phyloP scores from a whole-genome alignment of 2,113 vertebrate genomes.

The Gasterosteus aculeatus region DNA sequence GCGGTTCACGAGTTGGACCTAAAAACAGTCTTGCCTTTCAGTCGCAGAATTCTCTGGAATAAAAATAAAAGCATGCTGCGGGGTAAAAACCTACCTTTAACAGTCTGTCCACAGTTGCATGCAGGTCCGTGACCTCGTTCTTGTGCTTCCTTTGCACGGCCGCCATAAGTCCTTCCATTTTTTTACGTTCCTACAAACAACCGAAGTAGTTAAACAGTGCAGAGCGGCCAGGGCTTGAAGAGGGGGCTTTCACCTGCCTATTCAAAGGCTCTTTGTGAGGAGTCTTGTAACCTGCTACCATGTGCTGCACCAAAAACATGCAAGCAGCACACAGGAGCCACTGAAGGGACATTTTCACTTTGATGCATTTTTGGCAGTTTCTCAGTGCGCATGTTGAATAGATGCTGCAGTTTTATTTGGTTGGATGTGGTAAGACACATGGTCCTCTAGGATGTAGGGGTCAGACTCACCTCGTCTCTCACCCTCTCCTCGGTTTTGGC shows the following conservation, averaged over 20 bases:
- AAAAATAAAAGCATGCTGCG: neutral
- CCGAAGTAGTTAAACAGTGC: slow-evolving; percentile 49
- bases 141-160: slow-evolving; percentile 76
- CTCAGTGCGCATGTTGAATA: neutral
- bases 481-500: slow-evolving; percentile 68
- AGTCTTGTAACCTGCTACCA: slow-evolving; percentile 28
- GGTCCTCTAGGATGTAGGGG: neutral
- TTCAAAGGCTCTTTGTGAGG: slow-evolving; percentile 73
- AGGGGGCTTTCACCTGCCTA: slow-evolving; percentile 61
- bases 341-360: neutral
- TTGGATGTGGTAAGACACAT: neutral
- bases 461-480: slow-evolving; percentile 75
- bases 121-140: slow-evolving; percentile 74
- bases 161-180: slow-evolving; percentile 70
- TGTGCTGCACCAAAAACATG: slow-evolving; percentile 45
- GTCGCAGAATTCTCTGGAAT: neutral
- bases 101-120: slow-evolving; percentile 72
- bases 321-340: slow-evolving; percentile 41
- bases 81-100: slow-evolving; percentile 65
- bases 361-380: neutral
- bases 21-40: neutral
- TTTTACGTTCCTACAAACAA: slow-evolving; percentile 78
- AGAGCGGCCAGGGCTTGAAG: slow-evolving; percentile 32
- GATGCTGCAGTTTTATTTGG: neutral
- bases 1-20: neutral